Evolutionary conservation across 2,113 vertebrate species (phyloP).

Genomic region (Thinocorus orbignyianus): DNA sequence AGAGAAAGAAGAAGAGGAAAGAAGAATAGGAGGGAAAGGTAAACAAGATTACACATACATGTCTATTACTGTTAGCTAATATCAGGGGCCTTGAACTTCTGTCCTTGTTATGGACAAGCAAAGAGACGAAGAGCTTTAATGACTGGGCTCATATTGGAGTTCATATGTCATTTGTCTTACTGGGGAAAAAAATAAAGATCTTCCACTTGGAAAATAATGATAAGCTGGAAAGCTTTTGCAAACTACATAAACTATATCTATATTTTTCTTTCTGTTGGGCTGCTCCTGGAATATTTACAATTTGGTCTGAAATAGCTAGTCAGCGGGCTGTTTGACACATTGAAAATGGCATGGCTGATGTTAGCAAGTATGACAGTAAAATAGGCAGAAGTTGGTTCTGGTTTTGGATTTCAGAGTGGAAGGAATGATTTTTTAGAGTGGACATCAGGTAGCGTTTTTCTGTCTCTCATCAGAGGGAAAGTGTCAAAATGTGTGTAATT

Average conservation of each 20-base stretch:
- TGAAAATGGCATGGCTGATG: not conserved
- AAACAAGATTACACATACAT: not conserved
- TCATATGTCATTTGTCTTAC: not conserved
- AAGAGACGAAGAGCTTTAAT: not conserved
- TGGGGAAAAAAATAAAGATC: not conserved
- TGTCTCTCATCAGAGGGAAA: not conserved
- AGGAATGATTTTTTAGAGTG: not conserved
- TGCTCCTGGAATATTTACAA: not conserved
- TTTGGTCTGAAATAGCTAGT: not conserved
- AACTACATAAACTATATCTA: not conserved
- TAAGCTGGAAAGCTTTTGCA: not conserved
- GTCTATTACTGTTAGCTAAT: not conserved
- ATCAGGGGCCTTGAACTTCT: not conserved
- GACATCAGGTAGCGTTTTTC: not conserved
- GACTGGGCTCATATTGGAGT: not conserved
- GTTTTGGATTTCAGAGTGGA: not conserved
- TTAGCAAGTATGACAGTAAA: not conserved
- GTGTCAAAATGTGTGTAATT: not conserved
- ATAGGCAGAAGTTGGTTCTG: not conserved
- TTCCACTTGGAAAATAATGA: not conserved
- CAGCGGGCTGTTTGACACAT: not conserved
- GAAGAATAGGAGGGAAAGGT: not conserved
- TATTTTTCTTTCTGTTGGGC: not conserved
- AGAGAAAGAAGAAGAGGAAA: not conserved
- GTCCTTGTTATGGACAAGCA: not conserved